A percentile compares a stretch with the other conserved stretches of the same genome.
These are phyloP conservation scores for Avahi laniger DNA, from an alignment of 2,797 vertebrate species.

Conservation along the genomic window DNA sequence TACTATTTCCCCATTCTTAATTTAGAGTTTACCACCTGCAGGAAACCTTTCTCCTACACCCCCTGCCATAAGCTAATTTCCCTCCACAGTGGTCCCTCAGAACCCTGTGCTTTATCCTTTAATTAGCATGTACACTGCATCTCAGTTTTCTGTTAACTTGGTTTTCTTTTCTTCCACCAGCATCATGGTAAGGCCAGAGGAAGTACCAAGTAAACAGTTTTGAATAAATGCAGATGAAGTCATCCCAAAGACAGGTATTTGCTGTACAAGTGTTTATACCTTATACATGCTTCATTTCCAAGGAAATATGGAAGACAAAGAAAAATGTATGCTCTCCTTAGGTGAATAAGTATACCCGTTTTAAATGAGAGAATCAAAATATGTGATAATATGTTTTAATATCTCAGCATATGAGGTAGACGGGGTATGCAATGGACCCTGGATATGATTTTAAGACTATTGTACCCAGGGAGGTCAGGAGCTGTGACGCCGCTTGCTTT, in stretches of 20 bases:
- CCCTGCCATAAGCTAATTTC: background rate
- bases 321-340: background rate
- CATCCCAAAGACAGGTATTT: background rate
- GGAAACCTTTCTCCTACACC: background rate
- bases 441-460: background rate
- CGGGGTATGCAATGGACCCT: background rate
- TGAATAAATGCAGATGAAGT: background rate
- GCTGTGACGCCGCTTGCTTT: background rate
- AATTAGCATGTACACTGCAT: background rate
- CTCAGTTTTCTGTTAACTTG: background rate
- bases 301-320: background rate
- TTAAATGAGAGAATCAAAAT: background rate
- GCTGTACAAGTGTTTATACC: background rate
- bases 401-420: background rate
- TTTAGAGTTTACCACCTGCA: background rate
- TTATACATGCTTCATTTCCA: background rate
- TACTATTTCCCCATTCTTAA: background rate
- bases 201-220: background rate
- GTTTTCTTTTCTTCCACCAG: background rate
- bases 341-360: background rate
- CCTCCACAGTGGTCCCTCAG: background rate
- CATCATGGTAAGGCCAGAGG: background rate
- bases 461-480: background rate
- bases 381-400: background rate
- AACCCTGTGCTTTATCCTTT: background rate